Conservation (phyloP, 2,797 vertebrate genomes). For the Sebastes taczanowskii region DNA sequence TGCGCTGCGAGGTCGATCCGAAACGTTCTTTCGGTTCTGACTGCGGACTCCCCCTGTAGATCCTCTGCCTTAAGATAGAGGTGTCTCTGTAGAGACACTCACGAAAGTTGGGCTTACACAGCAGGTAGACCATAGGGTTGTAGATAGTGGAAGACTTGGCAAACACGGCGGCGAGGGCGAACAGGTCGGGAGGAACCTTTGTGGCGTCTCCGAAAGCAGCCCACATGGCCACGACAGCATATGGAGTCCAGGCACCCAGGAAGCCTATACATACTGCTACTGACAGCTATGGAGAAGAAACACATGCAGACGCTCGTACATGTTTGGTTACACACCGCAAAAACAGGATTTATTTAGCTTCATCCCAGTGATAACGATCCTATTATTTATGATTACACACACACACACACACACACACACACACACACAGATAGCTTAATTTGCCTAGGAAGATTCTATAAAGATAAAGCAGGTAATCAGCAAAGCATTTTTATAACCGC, state of each 20-base stretch:
- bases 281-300: slow-evolving; percentile 81
- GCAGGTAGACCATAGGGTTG: slow-evolving; percentile 87
- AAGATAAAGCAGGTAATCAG: neutral
- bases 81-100: slow-evolving; percentile 82
- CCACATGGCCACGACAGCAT: slow-evolving; percentile 85
- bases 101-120: slow-evolving; percentile 89
- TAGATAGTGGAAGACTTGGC: slow-evolving; percentile 90
- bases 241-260: slow-evolving; percentile 88
- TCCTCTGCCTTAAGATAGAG: slow-evolving; percentile 68
- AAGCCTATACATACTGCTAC: slow-evolving; percentile 88
- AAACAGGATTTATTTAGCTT: neutral
- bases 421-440: neutral
- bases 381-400: neutral
- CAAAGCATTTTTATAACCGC: neutral
- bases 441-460: neutral
- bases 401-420: neutral
- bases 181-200: slow-evolving; percentile 79
- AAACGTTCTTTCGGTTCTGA: slow-evolving; percentile 42
- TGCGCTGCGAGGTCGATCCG: slow-evolving; percentile 46
- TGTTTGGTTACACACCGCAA: neutral
- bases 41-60: slow-evolving; percentile 73
- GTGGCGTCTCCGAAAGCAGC: slow-evolving; percentile 80
- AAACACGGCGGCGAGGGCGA: slow-evolving; percentile 83
- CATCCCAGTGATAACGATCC: neutral
- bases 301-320: neutral